Conservation (phyloP, 92 coral and sea anemone species). For the Muricea muricata region DNA sequence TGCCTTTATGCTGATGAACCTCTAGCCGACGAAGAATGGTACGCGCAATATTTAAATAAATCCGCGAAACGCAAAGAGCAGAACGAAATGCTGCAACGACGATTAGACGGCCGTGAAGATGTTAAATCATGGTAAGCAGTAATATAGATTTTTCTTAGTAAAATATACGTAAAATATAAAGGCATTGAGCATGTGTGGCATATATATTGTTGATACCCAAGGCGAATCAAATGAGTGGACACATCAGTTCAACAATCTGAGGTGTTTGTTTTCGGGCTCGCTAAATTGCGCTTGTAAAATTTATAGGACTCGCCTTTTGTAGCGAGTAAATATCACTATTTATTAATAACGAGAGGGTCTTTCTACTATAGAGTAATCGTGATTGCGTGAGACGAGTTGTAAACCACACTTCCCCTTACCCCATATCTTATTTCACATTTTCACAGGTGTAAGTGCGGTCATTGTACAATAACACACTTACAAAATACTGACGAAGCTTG, state of each 20-base stretch:
- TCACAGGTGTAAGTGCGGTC: conserved; percentile 45
- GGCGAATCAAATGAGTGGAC: too few relatives aligned
- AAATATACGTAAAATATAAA: too few relatives aligned
- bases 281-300: too few relatives aligned
- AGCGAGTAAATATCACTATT: conserved; percentile 1
- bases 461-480: conserved; percentile 17
- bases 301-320: too few relatives aligned
- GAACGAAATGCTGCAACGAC: background rate
- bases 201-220: too few relatives aligned
- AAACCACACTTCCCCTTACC: background rate
- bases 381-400: background rate
- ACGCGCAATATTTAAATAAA: conserved; percentile 19
- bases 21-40: conserved; percentile 48
- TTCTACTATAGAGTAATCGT: background rate
- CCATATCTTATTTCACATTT: background rate
- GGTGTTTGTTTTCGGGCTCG: too few relatives aligned
- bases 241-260: too few relatives aligned
- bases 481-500: conserved; percentile 41
- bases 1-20: conserved; percentile 48
- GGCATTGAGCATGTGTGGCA: too few relatives aligned
- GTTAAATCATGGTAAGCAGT: conserved; percentile 18
- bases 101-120: conserved; percentile 16
- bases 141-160: background rate
- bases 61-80: conserved; percentile 27
- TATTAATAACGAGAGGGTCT: background rate